phyloP scores from a whole-genome alignment of 35 echinoderm and acorn worm genomes.

The Apostichopus japonicus region DNA sequence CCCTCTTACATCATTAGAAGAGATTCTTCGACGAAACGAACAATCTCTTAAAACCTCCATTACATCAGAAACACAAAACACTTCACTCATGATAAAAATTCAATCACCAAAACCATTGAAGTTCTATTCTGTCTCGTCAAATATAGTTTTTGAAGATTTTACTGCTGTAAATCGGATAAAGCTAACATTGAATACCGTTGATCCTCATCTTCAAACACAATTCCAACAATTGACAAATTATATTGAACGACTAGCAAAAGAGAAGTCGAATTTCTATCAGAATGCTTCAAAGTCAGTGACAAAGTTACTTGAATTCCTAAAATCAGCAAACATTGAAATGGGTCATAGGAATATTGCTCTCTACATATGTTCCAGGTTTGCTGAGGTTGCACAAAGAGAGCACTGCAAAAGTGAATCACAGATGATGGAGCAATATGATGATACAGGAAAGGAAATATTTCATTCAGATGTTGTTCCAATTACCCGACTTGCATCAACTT shows the following conservation, averaged over 20 bases:
- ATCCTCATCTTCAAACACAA: background rate
- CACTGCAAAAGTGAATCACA: background rate
- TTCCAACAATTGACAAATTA: background rate
- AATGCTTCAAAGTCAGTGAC: background rate
- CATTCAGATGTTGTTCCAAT: background rate
- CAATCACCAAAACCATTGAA: background rate
- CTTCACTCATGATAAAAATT: background rate
- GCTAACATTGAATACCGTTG: background rate
- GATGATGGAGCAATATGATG: background rate
- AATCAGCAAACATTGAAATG: background rate
- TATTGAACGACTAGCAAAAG: background rate
- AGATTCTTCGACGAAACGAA: background rate
- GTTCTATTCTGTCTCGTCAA: no score
- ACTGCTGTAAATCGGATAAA: no score
- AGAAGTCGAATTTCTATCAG: background rate
- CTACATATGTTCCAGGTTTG: background rate
- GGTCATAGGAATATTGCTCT: background rate
- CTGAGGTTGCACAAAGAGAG: background rate
- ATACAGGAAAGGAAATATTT: background rate
- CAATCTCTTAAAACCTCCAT: background rate
- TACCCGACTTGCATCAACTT: background rate
- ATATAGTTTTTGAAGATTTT: no score
- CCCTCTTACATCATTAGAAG: background rate
- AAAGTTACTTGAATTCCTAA: background rate
- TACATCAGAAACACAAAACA: background rate